Base-by-base conservation (phyloP, 2,888 invertebrate genomes). In the Metacarcinus magister region DNA sequence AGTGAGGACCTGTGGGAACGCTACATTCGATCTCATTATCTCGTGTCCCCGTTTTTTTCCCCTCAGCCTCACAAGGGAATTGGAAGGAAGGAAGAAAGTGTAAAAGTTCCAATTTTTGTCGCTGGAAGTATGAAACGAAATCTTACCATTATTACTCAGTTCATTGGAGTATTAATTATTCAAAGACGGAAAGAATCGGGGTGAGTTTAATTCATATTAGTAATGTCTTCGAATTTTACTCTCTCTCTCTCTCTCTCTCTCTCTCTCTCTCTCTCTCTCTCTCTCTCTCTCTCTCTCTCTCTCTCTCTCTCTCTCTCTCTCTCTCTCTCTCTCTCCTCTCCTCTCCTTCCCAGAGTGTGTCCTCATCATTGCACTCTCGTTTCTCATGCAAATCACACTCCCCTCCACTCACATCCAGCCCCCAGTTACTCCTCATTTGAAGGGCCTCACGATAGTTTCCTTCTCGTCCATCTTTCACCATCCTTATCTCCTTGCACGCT, bases 231-330 rank as follows among this genome's bases (percentile, higher is more conserved):
- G 3, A 2, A 7, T n/a, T 2, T n/a, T 67, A 5, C 67, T 67
- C 67, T 67, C 67, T 67, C 67, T 67, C 82, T 82, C 82, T 82
- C 82, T 82, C 32, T 82, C 82, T n/a, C 82, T 82, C 82, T 32
- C 32, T 32, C 28, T 82, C 82, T 82, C 82, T 82, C 10, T 32
- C 28, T 82, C 82, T 82, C 82, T 82, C 82, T 32, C 82, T 82
- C 82, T 82, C 82, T 82, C 82, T 82, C 82, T 82, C 82, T 82
- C 82, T 82, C 32, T 82, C 82, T 32, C 82, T 82, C 82, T 32
- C 32, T 32, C 28, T 82, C 82, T 82, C 82, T 82, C 3, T 32
- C 5, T 32, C 32, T 82, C 82, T 32, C 82, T 8, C 23, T 32
- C 82, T 8, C 32, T 8, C 4, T 82, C 82, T 60, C 19, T 16